Conservation (phyloP, 2,888 invertebrate genomes). For the Sinohyriopsis cumingii region DNA sequence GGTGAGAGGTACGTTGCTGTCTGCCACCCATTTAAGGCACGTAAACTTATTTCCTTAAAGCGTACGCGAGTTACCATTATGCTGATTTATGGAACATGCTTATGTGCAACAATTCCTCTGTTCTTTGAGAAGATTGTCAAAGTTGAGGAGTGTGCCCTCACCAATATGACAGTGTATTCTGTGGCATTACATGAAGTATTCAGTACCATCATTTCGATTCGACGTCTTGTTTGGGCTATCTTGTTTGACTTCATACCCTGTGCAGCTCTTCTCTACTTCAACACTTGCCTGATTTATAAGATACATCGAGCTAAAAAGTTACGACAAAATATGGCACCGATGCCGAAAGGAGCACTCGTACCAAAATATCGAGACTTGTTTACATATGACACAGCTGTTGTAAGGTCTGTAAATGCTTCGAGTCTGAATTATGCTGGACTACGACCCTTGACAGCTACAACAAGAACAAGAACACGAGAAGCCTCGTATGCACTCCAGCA, state of each 20-base stretch:
- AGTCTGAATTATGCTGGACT: background rate
- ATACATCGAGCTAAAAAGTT: conserved; percentile 55
- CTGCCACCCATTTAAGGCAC: conserved; percentile 68
- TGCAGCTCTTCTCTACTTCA: conserved; percentile 64
- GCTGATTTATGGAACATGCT: conserved; percentile 51
- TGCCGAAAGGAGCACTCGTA: conserved; percentile 26
- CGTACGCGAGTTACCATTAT: conserved; percentile 60
- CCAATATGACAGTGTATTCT: conserved; percentile 27
- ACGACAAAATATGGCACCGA: conserved; percentile 57
- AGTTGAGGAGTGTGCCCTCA: conserved; percentile 33
- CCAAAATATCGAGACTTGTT: conserved; percentile 34
- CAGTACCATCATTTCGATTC: conserved; percentile 36
- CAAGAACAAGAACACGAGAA: background rate
- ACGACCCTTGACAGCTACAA: conserved; percentile 2
- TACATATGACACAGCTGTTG: conserved; percentile 27
- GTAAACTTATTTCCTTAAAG: conserved; percentile 63
- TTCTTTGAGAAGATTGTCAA: conserved; percentile 53
- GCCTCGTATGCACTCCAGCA: background rate
- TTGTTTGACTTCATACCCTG: conserved; percentile 66
- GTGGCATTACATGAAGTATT: conserved; percentile 38
- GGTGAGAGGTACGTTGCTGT: conserved; percentile 69
- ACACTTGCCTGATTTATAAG: conserved; percentile 62
- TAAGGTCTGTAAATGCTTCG: conserved; percentile 12
- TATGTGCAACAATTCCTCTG: conserved; percentile 55
- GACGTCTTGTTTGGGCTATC: conserved; percentile 61